Evolutionary conservation across 2,797 vertebrate species (phyloP), one percentile per base, ranked within the genome.

Genomic region (Peromyscus aztecus): DNA sequence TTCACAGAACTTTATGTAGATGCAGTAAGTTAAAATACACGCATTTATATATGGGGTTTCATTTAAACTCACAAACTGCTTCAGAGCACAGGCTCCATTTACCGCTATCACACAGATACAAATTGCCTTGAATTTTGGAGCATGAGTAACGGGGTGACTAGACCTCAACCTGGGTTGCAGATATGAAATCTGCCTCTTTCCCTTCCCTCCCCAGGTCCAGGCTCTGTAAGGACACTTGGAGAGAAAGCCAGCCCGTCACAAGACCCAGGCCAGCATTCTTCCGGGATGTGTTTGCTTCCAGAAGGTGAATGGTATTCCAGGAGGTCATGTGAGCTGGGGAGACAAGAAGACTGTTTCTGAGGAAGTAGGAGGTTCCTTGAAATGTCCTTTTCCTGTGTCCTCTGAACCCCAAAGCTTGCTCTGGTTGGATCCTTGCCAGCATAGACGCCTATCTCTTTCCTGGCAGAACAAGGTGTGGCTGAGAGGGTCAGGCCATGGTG

Each of bases 291-390:
- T 96, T 96, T 93, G 75, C 91, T 94, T 46, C 52, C 24, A 69
- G 97, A 97, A 96, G 11, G 31, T 96, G 95, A 96, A 96, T 94
- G 93, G 96, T 97, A 95, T 97, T 95, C 95, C 95, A 95, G 96
- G 7, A 95, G 85, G 94, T 97, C 98, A 97, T 96, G 95, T 97
- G 97, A 96, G 94, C 1, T 0, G 65, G 37, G 59, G 91, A 97
- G 96, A 97, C 89, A 97, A 95, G 96, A 95, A 85, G 92, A 10
- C 87, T 95, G 77, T 78, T 95, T 98, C 97, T 97, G 95, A 98
- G 98, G 98, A 98, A 97, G 92, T 97, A 76, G 88, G 85, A 65
- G 97, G 97, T 98, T 98, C 98, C 97, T 97, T 87, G 95, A 95
- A 97, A 94, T 76, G 83, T 94, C 61, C 89, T 82, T 97, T 90